Evolutionary conservation across 2,113 vertebrate species (phyloP).

Genomic region (Trematocara stigmaticum): DNA sequence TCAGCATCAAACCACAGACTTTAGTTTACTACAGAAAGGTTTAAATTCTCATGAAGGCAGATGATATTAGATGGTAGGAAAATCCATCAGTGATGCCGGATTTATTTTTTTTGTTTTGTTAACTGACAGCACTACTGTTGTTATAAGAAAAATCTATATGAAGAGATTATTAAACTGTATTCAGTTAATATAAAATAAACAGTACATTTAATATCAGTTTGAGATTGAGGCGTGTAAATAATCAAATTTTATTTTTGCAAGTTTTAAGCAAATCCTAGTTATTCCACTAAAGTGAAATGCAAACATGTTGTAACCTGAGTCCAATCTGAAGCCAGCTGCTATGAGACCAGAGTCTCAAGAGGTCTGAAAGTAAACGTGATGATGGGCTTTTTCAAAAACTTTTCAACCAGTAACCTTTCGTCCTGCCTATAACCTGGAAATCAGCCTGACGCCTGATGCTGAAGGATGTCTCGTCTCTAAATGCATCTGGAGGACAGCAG

Average conservation of each 20-base stretch:
- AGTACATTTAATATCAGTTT: neutral
- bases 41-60: neutral
- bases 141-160: neutral
- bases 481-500: neutral
- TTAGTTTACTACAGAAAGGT: neutral
- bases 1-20: neutral
- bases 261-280: neutral
- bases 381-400: neutral
- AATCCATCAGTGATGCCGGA: neutral
- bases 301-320: neutral
- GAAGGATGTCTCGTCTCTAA: rapidly evolving
- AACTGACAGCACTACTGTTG: neutral
- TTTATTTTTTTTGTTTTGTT: neutral
- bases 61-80: neutral
- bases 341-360: rapidly evolving
- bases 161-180: neutral
- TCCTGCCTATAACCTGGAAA: neutral
- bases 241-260: neutral
- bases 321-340: neutral
- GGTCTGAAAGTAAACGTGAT: neutral
- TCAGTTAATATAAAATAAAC: neutral
- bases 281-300: neutral
- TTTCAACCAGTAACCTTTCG: rapidly evolving
- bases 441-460: neutral
- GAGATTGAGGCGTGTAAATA: neutral